These are phyloP conservation scores for Percina caprodes DNA, from an alignment of 2,113 vertebrate species.

Conservation along the genomic window DNA sequence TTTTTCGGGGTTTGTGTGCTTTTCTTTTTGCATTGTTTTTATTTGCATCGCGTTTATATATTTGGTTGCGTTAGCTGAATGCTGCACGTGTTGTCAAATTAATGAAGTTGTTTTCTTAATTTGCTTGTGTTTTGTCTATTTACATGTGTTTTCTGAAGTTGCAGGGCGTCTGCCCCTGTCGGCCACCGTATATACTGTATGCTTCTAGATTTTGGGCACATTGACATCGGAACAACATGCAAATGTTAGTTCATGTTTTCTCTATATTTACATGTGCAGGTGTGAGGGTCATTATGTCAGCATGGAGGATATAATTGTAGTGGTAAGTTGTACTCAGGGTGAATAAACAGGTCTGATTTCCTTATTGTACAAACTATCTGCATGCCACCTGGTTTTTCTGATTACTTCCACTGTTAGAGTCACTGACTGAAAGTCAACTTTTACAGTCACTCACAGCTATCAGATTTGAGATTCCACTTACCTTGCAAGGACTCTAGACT, in stretches of 20 bases:
- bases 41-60: no score
- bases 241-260: slow-evolving; percentile 31
- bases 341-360: slow-evolving; percentile 39
- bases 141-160: no score
- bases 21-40: no score
- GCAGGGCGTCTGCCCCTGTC: no score
- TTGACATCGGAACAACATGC: not conserved
- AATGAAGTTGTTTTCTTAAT: no score
- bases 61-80: no score
- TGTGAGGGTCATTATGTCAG: slow-evolving; percentile 39
- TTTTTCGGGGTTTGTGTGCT: no score
- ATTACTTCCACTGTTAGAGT: slow-evolving; percentile 16
- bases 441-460: not conserved
- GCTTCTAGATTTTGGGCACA: slow-evolving; percentile 2
- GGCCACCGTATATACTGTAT: no score
- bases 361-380: slow-evolving; percentile 10
- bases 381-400: slow-evolving; percentile 1
- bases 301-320: not conserved
- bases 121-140: no score
- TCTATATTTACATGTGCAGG: slow-evolving; percentile 33
- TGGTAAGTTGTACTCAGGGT: slow-evolving; percentile 53
- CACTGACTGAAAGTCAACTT: not conserved
- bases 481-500: not conserved
- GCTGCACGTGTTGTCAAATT: no score
- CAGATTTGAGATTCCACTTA: not conserved